Percentiles rank a stretch among this genome's conserved stretches.
These are phyloP conservation scores for Zaprionus lineosus DNA, from an alignment of 2,888 invertebrate genomes.

Conservation along the genomic window DNA sequence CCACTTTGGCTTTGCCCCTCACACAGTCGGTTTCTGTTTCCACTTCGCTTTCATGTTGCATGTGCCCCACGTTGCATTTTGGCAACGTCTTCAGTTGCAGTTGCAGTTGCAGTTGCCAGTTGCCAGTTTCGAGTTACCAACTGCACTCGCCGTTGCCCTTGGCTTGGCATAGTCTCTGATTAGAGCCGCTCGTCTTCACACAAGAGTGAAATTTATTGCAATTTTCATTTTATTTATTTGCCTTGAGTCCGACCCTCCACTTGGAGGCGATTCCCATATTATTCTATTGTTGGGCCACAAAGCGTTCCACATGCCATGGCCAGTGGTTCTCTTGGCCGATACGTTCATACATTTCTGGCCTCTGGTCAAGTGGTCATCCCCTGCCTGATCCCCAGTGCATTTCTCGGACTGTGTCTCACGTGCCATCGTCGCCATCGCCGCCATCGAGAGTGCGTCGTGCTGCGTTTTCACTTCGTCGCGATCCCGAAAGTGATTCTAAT, in stretches of 20 bases:
- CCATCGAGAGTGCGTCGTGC: slow-evolving; percentile 65
- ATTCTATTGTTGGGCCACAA: slow-evolving; percentile 60
- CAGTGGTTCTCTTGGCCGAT: slow-evolving; percentile 31
- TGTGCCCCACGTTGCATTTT: slow-evolving; percentile 71
- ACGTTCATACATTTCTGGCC: slow-evolving; percentile 19
- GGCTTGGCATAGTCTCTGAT: slow-evolving; percentile 58
- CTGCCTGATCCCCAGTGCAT: slow-evolving; percentile 38
- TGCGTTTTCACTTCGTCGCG: slow-evolving; percentile 59
- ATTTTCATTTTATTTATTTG: slow-evolving; percentile 71
- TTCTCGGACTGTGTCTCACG: slow-evolving; percentile 54
- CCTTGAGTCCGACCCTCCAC: slow-evolving; percentile 33
- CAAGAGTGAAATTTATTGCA: slow-evolving; percentile 76
- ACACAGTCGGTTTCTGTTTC: slow-evolving; percentile 50
- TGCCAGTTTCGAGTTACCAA: slow-evolving; percentile 26
- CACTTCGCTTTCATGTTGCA: slow-evolving; percentile 69
- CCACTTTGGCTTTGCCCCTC: slow-evolving; percentile 51
- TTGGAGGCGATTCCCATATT: slow-evolving; percentile 54
- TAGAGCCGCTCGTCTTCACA: slow-evolving; percentile 68
- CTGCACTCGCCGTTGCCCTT: slow-evolving; percentile 49
- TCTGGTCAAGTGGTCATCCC: slow-evolving; percentile 29
- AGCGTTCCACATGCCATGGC: slow-evolving; percentile 45
- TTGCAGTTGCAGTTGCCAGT: slow-evolving; percentile 32
- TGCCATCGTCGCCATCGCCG: too few species aligned
- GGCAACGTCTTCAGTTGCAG: slow-evolving; percentile 52
- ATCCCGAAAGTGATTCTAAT: slow-evolving; percentile 72